Percentiles rank a stretch among this genome's conserved stretches.
Evolutionary conservation across 2,113 vertebrate genomes (phyloP).

Genomic region (Centrocercus urophasianus): DNA sequence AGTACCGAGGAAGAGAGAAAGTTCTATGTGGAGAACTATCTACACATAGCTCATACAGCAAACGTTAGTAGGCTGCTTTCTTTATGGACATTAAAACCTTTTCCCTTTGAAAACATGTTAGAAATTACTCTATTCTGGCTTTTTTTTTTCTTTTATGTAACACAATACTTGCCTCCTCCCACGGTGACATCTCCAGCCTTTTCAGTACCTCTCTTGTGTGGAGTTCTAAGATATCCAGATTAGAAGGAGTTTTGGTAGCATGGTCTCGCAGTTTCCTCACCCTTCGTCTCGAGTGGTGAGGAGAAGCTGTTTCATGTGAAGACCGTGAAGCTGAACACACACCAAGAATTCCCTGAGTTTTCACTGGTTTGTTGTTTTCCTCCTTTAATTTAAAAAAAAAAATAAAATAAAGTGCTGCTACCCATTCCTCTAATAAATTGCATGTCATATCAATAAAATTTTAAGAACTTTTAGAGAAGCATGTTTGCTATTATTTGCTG

Average conservation of each 20-base stretch:
- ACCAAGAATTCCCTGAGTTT: constrained; percentile 91
- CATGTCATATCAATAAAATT: neutral
- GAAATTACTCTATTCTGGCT: neutral
- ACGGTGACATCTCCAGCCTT: constrained; percentile 91
- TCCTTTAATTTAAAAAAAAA: constrained; percentile 81
- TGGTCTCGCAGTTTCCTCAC: constrained; percentile 91
- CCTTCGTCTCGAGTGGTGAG: constrained; percentile 85
- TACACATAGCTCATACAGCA: neutral
- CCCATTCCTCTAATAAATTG: neutral
- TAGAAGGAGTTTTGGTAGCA: constrained; percentile 86
- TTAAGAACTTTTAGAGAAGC: neutral
- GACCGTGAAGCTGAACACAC: constrained; percentile 86
- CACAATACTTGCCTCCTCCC: constrained; percentile 86
- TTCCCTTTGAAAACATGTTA: neutral
- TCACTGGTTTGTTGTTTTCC: constrained; percentile 89
- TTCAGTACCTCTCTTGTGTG: constrained; percentile 94
- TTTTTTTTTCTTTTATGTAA: neutral
- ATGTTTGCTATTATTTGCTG: neutral
- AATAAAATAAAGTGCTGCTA: neutral
- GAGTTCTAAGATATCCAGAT: constrained; percentile 94
- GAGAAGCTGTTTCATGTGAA: constrained; percentile 82
- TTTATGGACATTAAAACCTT: neutral
- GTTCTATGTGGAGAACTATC: neutral
- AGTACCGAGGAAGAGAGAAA: neutral
- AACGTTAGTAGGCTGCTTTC: neutral